phyloP scores from a whole-genome alignment of 1,140 invertebrate species.

The Paracyclopina nana region DNA sequence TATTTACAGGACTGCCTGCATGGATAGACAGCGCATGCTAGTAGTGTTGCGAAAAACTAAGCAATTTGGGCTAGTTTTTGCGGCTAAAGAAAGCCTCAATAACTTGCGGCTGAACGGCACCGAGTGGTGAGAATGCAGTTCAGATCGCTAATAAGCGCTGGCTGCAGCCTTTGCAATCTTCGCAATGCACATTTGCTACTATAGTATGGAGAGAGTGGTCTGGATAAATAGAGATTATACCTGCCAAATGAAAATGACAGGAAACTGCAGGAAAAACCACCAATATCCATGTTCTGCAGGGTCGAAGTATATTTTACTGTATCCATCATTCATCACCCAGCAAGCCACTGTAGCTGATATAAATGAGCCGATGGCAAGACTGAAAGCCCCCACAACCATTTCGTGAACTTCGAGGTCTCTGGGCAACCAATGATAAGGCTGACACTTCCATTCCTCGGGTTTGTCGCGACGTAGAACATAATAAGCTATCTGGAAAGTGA shows the following conservation, averaged over 20 bases:
- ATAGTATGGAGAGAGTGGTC: slow-evolving; percentile 10
- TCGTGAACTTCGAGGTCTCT: slow-evolving; percentile 43
- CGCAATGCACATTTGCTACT: background rate
- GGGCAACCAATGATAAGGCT: slow-evolving; percentile 42
- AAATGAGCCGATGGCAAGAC: slow-evolving; percentile 31
- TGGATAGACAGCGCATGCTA: too few species aligned
- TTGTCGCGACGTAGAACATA: slow-evolving; percentile 36
- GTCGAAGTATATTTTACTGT: slow-evolving; percentile 40
- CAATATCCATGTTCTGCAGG: slow-evolving; percentile 38
- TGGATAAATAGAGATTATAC: slow-evolving; percentile 25
- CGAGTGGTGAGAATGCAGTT: too few species aligned
- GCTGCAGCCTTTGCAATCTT: too few species aligned
- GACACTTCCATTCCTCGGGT: slow-evolving; percentile 48
- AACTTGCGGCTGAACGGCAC: too few species aligned
- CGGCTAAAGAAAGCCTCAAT: too few species aligned
- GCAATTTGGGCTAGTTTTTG: too few species aligned
- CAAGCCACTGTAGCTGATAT: slow-evolving; percentile 37
- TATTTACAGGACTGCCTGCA: too few species aligned
- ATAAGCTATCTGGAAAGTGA: slow-evolving; percentile 40
- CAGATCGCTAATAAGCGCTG: too few species aligned
- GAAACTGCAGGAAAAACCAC: slow-evolving; percentile 42
- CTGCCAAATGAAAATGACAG: slow-evolving; percentile 39
- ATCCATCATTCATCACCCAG: slow-evolving; percentile 43
- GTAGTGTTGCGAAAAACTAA: too few species aligned
- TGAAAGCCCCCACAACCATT: slow-evolving; percentile 39